Evolutionary conservation across 1,140 invertebrate genomes (phyloP).

Genomic region (Triops longicaudatus): DNA sequence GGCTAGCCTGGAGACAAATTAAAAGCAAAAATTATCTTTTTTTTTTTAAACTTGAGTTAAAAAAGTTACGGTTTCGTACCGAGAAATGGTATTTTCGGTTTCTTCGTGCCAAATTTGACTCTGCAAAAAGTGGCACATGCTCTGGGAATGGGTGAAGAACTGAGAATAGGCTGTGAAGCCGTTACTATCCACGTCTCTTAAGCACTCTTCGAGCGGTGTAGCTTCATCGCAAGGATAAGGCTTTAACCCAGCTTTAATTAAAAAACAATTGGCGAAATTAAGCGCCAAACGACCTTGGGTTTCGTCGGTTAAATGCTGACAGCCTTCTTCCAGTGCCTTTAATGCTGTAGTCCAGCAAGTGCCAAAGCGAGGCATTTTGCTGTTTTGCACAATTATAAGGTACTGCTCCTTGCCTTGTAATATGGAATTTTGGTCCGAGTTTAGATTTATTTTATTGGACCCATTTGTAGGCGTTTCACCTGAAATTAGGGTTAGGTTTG

Average conservation of each 20-base stretch:
- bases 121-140: conserved; percentile 58
- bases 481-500: too few species aligned
- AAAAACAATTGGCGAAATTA: conserved; percentile 56
- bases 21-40: conserved; percentile 34
- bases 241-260: conserved; percentile 49
- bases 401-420: conserved; percentile 35
- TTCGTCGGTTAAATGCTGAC: conserved; percentile 50
- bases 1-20: conserved; percentile 37
- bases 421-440: not conserved
- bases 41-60: not conserved
- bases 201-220: conserved; percentile 42
- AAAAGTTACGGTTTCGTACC: conserved; percentile 34
- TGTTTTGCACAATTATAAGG: conserved; percentile 34
- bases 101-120: conserved; percentile 56
- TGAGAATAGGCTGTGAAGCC: conserved; percentile 53
- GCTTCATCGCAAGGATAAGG: conserved; percentile 46
- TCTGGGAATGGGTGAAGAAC: conserved; percentile 59
- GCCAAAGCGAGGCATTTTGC: conserved; percentile 47
- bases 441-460: too few species aligned
- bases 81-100: conserved; percentile 48
- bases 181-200: conserved; percentile 48
- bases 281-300: conserved; percentile 52
- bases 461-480: too few species aligned
- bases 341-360: conserved; percentile 54
- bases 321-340: conserved; percentile 45